Evolutionary conservation across 2,888 invertebrate genomes (phyloP), one percentile per base, ranked within the genome.

Genomic region (Scelioninae gen. 1): DNA sequence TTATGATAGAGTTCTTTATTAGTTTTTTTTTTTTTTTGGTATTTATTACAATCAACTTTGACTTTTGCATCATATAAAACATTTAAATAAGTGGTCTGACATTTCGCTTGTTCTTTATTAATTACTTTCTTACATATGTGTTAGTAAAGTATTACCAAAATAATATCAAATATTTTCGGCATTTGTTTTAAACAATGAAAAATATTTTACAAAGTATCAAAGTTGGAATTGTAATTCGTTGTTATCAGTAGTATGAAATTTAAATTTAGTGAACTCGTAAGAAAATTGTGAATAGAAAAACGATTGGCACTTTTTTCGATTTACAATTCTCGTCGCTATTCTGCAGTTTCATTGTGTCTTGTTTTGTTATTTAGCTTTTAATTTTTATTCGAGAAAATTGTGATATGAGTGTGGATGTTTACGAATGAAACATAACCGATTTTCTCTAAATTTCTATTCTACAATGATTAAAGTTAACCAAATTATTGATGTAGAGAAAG

Each of bases 1-100:
- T n/a, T n/a, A n/a, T n/a, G n/a, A n/a, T n/a, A n/a, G n/a, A n/a
- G n/a, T n/a, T n/a, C n/a, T n/a, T n/a, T n/a, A n/a, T n/a, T n/a
- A n/a, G n/a, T n/a, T n/a, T n/a, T n/a, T n/a, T n/a, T n/a, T n/a
- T n/a, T 32, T 38, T 49, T 40, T 38, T 11, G 23, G 2, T 47
- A 53, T 55, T 78, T 78, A 65, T 56, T 78, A 9, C 8, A 53
- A 38, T 47, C 15, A 29, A 69, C 51, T 51, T 56, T 47, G 32
- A 40, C 23, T 32, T 80, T 68, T 66, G 51, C 38, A 40, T 16
- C n/a, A n/a, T 13, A 9, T 16, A 6, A 47, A 16, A 9, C n/a
- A 49, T 1, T 38, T 9, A 5, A 10, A 23, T 23, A 9, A 29
- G 3, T 49, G 49, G 1, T 23, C 23, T 23, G 9, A 49, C 9